Conservation (phyloP, 1,140 invertebrate species). For the Brachionus rubens region DNA sequence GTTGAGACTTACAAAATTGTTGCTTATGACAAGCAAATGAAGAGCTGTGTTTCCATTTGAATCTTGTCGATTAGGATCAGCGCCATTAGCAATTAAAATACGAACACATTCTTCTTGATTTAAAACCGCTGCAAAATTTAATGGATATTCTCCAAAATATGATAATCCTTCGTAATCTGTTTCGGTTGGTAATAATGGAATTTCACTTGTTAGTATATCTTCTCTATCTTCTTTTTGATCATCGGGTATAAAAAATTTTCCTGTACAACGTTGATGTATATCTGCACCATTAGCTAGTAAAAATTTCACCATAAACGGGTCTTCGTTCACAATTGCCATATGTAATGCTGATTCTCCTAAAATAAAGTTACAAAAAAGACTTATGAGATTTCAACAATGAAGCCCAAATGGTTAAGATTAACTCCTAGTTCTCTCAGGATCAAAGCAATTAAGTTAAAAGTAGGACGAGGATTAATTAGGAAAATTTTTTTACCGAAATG, state of each 20-base stretch:
- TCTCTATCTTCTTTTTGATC: slow-evolving; percentile 86
- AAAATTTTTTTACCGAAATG: slow-evolving; percentile 76
- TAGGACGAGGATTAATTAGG: too few relatives aligned
- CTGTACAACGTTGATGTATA: slow-evolving; percentile 78
- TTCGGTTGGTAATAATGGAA: slow-evolving; percentile 75
- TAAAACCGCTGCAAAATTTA: slow-evolving; percentile 90
- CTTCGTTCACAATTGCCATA: slow-evolving; percentile 96
- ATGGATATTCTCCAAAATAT: slow-evolving; percentile 96
- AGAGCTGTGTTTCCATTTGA: slow-evolving; percentile 94
- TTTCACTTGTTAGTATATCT: slow-evolving; percentile 79
- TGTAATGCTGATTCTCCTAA: slow-evolving; percentile 68
- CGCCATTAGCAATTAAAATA: slow-evolving; percentile 85
- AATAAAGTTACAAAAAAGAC: too few relatives aligned
- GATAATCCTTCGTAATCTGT: slow-evolving; percentile 93
- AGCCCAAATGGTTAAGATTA: too few relatives aligned
- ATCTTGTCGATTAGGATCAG: slow-evolving; percentile 88
- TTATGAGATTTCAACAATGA: too few relatives aligned
- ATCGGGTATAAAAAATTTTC: slow-evolving; percentile 85
- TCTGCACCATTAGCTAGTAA: slow-evolving; percentile 84
- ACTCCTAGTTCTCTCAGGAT: too few relatives aligned
- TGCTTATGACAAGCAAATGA: slow-evolving; percentile 93
- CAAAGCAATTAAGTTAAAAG: too few relatives aligned
- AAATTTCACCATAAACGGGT: slow-evolving; percentile 93
- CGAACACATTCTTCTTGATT: slow-evolving; percentile 95
- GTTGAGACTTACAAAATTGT: slow-evolving; percentile 82